Evolutionary conservation across 2,888 invertebrate species (phyloP), one percentile per base, ranked within the genome.

Genomic region (Caradrina kadenii): DNA sequence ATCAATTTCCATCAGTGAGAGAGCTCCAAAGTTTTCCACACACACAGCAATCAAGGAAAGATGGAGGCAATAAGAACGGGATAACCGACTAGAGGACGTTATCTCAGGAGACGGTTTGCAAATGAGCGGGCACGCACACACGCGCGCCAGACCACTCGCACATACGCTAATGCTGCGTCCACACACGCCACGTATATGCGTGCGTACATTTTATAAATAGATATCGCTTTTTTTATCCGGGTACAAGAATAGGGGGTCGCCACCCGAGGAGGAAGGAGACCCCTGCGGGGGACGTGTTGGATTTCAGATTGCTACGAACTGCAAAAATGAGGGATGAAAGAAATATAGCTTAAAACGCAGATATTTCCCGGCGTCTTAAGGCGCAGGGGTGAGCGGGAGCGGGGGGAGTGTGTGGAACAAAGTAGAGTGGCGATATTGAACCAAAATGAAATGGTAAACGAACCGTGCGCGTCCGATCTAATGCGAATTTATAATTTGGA

Each of bases 251-350:
- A 89, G 92, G 93, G 94, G 93, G 92, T 92, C 88, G 90, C 92
- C 93, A 92, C 93, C 94, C 93, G 88, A 83, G 82, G 86, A 89
- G 88, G 91, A 92, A 90, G 91, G 91, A 89, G 88, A 88, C 91
- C 94, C 93, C 94, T 90, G 93, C 93, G 94, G 95, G 95, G 94
- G 96, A 94, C 95, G 96, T 95, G 95, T 95, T 95, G 96, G 96
- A 94, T 95, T 96, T 95, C 96, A 96, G 96, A 96, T 96, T 96
- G 96, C 96, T 96, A 95, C 96, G 95, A 96, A 96, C 96, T 96
- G 96, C 96, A 96, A 96, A 96, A 96, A 96, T 96, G 96, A 96
- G 96, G 96, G 96, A 96, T 96, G 96, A 96, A 96, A 96, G 96
- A 96, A 96, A 96, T 96, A 96, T 96, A 96, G 96, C 96, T 96